Percentiles rank a stretch among this genome's conserved stretches.
These are phyloP conservation scores for Ostrea edulis DNA, from an alignment of 1,140 invertebrate species.

Conservation along the genomic window DNA sequence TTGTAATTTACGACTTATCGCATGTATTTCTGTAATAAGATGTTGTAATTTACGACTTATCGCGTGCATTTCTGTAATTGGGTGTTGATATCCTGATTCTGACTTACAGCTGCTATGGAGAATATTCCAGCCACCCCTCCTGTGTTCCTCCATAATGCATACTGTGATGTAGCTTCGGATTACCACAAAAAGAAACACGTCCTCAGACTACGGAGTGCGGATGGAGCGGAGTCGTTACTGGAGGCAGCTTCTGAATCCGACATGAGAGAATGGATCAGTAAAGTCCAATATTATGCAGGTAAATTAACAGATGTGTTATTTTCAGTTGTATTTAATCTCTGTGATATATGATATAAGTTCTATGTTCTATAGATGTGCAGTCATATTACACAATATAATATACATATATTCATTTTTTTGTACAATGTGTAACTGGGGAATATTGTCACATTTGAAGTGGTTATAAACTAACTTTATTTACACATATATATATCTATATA, in stretches of 20 bases:
- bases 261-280: constrained; percentile 96
- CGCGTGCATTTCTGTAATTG: too few species aligned
- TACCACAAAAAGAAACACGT: constrained; percentile 98
- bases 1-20: too few species aligned
- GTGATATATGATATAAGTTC: neutral
- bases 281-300: constrained; percentile 94
- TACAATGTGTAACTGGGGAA: neutral
- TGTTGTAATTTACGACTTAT: too few species aligned
- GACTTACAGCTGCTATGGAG: constrained; percentile 83
- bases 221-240: constrained; percentile 96
- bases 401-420: neutral
- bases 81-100: neutral
- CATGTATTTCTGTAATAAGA: too few species aligned
- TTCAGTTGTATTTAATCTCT: neutral
- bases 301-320: neutral
- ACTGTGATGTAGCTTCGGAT: constrained; percentile 90
- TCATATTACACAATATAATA: neutral
- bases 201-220: constrained; percentile 89
- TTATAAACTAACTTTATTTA: neutral
- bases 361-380: neutral
- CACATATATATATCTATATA: neutral
- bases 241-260: constrained; percentile 86
- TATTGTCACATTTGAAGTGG: neutral
- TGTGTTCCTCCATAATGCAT: constrained; percentile 92
- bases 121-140: constrained; percentile 93